phyloP scores from a whole-genome alignment of 2,797 vertebrate genomes.

The Syndactyla subalaris region DNA sequence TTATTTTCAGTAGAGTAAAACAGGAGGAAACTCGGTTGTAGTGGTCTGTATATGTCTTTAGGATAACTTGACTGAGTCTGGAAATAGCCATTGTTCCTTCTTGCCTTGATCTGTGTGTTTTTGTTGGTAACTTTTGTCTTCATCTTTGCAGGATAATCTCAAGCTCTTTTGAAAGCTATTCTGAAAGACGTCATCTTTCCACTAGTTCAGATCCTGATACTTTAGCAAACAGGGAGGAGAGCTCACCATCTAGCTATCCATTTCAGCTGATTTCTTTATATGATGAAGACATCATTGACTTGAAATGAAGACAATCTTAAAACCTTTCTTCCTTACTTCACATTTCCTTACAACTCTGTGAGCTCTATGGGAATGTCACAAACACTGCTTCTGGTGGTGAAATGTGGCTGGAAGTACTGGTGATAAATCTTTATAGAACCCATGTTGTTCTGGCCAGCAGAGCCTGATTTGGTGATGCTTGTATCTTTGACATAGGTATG shows the following conservation, averaged over 20 bases:
- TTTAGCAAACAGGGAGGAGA: constrained; percentile 78
- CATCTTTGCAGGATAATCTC: constrained; percentile 82
- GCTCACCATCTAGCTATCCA: constrained; percentile 76
- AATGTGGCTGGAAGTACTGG: constrained; percentile 22
- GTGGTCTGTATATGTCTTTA: not conserved
- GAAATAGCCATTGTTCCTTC: not conserved
- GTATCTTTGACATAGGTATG: constrained; percentile 24
- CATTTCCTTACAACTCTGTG: constrained; percentile 59
- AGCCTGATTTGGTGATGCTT: constrained; percentile 46
- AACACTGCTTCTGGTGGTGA: constrained; percentile 53
- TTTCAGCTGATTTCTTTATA: constrained; percentile 85
- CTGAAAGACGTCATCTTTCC: constrained; percentile 79
- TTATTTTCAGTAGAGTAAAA: not conserved
- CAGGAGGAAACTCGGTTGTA: not conserved
- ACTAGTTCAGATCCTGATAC: constrained; percentile 83
- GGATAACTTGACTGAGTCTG: not conserved
- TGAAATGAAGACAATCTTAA: constrained; percentile 89
- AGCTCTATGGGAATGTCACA: constrained; percentile 56
- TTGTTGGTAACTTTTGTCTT: constrained; percentile 7
- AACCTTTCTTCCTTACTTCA: constrained; percentile 61
- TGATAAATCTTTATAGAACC: constrained; percentile 34
- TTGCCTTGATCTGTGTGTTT: not conserved
- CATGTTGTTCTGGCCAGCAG: constrained; percentile 29
- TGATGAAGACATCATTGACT: constrained; percentile 92
- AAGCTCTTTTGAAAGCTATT: constrained; percentile 81